Base-by-base conservation (phyloP, 1,140 invertebrate genomes). In the Centruroides sculpturatus region DNA sequence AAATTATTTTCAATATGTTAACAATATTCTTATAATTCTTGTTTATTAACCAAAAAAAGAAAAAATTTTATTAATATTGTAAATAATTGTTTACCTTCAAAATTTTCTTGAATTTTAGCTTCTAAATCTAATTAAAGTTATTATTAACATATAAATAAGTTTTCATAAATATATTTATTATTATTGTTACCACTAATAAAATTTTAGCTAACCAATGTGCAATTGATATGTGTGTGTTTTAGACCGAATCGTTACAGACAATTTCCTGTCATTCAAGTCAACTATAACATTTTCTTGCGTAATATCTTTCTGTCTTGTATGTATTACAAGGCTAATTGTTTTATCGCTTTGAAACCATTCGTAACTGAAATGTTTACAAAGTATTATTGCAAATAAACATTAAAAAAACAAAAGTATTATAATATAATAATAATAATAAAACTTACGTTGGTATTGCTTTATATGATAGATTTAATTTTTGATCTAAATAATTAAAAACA, bases 311-410 rank as follows among this genome's bases (percentile, higher is more conserved):
- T 69, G 71, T 57, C 69, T 70, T 3, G 71, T 73, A 59, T 75
- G 74, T 23, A 75, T 67, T 10, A 71, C 69, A n/a, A 76, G 49
- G 6, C 69, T 73, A 11, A 75, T 66, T 10, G 65, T 59, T 4
- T 65, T 67, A 10, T 64, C 60, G 47, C 63, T 75, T 60, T 76
- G 73, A 60, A 71, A 74, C 73, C 74, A 75, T 54, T 75, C 74
- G 63, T 71, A 72, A 53, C 73, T 74, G 51, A 56, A 71, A 47
- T n/a, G 47, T 50, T n/a, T 9, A 55, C 3, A 41, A 41, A 41
- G 8, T 41, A 41, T 41, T 5, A 41, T 6, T 6, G 8, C 8
- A 41, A 41, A 6, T 2, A 1, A 41, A 6, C 1, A 1, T 1
- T 41, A 0, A 41, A 0, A 8, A 6, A 41, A 41, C 41, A 23